These are phyloP conservation scores for Anableps anableps DNA, from an alignment of 2,797 vertebrate species.

Conservation along the genomic window DNA sequence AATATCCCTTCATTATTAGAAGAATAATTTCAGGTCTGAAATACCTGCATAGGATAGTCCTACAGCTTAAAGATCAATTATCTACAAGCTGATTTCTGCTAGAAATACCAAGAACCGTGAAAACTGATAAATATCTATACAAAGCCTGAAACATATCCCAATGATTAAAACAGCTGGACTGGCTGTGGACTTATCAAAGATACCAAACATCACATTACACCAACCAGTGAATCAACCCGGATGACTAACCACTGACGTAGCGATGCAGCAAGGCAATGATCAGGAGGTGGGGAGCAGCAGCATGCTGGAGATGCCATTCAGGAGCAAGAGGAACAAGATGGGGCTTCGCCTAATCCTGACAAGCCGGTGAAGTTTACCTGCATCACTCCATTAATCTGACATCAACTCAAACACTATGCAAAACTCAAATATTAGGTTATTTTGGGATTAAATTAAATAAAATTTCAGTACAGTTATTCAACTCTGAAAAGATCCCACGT, in stretches of 20 bases:
- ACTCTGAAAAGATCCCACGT: no score
- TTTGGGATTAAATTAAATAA: no score
- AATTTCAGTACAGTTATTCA: no score
- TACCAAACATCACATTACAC: constrained; percentile 11
- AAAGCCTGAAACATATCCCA: not conserved
- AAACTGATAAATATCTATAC: not conserved
- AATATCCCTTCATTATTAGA: not conserved
- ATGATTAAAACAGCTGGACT: not conserved
- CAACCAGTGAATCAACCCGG: not conserved
- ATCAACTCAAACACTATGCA: no score
- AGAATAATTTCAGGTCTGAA: not conserved
- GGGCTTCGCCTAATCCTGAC: not conserved
- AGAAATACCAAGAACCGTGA: no score
- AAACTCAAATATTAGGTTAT: no score
- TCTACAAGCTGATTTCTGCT: no score
- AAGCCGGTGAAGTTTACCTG: no score
- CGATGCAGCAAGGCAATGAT: constrained; percentile 7
- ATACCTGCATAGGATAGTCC: no score
- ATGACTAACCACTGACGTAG: constrained; percentile 43
- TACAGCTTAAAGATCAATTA: no score
- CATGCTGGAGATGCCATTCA: constrained; percentile 24
- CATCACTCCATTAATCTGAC: no score
- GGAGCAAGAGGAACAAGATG: not conserved
- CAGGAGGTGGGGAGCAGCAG: constrained; percentile 1
- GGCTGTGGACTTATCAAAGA: not conserved